Evolutionary conservation across 1,140 invertebrate genomes (phyloP).

Genomic region (Heliothis subflexa): DNA sequence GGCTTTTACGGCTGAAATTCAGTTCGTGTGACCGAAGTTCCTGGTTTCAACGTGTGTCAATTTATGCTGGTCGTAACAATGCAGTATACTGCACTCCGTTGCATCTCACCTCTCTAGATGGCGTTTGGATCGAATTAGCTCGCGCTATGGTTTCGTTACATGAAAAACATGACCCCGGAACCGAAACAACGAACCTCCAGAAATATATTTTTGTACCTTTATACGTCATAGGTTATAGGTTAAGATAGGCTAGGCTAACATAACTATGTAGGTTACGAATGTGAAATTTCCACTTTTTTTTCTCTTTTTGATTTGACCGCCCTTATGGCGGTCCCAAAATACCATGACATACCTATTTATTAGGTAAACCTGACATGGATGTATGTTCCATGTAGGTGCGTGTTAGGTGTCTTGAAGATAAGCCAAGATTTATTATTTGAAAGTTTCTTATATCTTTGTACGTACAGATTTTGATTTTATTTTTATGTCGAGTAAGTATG

Average conservation of each 20-base stretch:
- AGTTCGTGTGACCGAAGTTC: background rate
- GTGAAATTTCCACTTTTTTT: too few relatives aligned
- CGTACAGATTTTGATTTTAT: too few relatives aligned
- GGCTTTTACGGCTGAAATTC: background rate
- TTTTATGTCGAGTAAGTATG: too few relatives aligned
- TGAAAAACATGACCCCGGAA: background rate
- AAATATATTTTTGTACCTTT: background rate
- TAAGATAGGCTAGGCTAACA: background rate
- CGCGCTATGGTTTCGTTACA: conserved; percentile 1
- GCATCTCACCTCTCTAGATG: background rate
- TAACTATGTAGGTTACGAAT: too few relatives aligned
- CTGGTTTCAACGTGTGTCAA: background rate
- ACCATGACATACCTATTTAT: background rate
- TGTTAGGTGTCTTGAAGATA: too few relatives aligned
- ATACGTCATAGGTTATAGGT: background rate
- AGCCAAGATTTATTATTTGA: too few relatives aligned
- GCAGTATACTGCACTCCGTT: background rate
- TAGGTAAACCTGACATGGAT: background rate
- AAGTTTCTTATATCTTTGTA: too few relatives aligned
- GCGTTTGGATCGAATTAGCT: background rate
- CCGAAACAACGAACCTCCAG: background rate
- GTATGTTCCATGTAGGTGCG: too few relatives aligned
- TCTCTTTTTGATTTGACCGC: background rate
- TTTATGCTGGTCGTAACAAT: background rate
- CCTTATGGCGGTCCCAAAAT: background rate